A percentile compares a stretch with the other conserved stretches of the same genome.
phyloP scores from a whole-genome alignment of 2,888 invertebrate genomes.

The Eupithecia subfuscata region DNA sequence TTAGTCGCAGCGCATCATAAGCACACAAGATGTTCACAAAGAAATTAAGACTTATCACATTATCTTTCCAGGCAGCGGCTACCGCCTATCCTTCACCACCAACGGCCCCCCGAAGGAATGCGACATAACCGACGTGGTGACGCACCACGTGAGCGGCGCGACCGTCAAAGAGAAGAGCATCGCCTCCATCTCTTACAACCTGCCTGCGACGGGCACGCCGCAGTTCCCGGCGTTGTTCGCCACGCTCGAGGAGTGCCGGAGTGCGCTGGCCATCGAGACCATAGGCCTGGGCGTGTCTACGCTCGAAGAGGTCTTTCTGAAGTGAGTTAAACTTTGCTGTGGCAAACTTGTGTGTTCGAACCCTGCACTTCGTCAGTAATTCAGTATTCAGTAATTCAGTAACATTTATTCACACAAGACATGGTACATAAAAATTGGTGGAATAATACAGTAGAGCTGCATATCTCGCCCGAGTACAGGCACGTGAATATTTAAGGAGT shows the following conservation, averaged over 20 bases:
- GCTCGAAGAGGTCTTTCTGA: conserved; percentile 95
- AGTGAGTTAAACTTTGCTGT: too few relatives aligned
- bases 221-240: conserved; percentile 86
- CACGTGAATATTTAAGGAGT: too few relatives aligned
- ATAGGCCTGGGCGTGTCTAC: conserved; percentile 94
- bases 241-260: conserved; percentile 84
- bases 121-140: conserved; percentile 53
- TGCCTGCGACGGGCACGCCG: conserved; percentile 77
- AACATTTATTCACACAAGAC: too few relatives aligned
- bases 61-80: conserved; percentile 85
- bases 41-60: not conserved
- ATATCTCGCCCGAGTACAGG: too few relatives aligned
- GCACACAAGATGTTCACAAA: not conserved
- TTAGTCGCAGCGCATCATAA: too few relatives aligned
- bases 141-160: conserved; percentile 57
- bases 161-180: conserved; percentile 56
- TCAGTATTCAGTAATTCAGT: too few relatives aligned
- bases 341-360: not conserved
- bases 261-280: conserved; percentile 87
- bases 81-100: conserved; percentile 86
- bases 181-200: conserved; percentile 63
- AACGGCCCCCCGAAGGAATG: conserved; percentile 54
- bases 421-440: too few relatives aligned
- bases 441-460: too few relatives aligned
- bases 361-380: not conserved